Percentiles rank a stretch among this genome's conserved stretches.
phyloP scores from a whole-genome alignment of 2,888 invertebrate species.

The Chrysolina oricalcia region DNA sequence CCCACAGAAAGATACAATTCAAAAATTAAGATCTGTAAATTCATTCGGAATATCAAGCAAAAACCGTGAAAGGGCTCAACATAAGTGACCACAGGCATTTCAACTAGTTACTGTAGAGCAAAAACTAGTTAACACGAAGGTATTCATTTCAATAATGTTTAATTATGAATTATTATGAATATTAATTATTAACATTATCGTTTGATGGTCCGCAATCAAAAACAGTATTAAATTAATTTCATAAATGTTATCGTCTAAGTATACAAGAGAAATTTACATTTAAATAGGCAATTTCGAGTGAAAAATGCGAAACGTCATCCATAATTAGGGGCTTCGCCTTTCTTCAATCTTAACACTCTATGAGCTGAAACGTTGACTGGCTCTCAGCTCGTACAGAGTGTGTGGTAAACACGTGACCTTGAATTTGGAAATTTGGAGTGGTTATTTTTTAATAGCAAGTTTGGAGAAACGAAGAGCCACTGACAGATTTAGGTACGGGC shows the following conservation, averaged over 20 bases:
- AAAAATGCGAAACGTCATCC: conserved; percentile 23
- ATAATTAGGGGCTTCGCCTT: conserved; percentile 21
- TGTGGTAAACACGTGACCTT: not conserved
- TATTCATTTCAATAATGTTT: conserved; percentile 9
- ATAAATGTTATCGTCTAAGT: conserved; percentile 25
- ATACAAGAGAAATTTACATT: conserved; percentile 24
- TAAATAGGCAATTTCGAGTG: conserved; percentile 26
- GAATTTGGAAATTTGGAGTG: not conserved
- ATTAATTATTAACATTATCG: conserved; percentile 18
- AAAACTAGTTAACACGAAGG: conserved; percentile 2
- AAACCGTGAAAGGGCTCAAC: no score
- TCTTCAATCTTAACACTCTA: conserved; percentile 21
- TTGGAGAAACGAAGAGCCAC: not conserved
- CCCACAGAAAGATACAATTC: no score
- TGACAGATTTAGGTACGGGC: not conserved
- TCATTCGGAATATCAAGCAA: no score
- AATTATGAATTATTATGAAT: conserved; percentile 13
- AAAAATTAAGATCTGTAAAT: no score
- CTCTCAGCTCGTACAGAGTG: conserved; percentile 8
- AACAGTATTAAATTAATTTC: conserved; percentile 23
- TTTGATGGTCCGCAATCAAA: conserved; percentile 13
- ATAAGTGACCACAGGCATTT: not conserved
- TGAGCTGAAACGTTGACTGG: conserved; percentile 22
- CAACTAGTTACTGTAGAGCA: not conserved
- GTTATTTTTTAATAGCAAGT: not conserved